Base-by-base conservation (phyloP, 2,113 vertebrate genomes). In the Cariama cristata region DNA sequence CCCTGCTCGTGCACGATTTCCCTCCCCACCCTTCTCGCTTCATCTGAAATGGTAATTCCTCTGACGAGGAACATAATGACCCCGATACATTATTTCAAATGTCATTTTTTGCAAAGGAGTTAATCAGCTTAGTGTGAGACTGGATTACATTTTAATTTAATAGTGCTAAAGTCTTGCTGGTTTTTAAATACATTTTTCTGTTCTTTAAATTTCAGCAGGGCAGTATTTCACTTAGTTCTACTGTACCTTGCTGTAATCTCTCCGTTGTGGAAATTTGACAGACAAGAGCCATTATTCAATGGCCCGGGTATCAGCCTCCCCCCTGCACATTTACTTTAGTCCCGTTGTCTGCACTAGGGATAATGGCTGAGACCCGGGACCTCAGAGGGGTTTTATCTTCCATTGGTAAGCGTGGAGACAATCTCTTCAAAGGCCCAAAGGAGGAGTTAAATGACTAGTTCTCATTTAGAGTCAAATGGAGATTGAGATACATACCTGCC, bases 121-220 rank as follows among this genome's bases (percentile, higher is more conserved):
- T 97, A 95, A 97, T 96, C 96, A 91, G 91, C 93, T 97, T 96
- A 94, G 60, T 38, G 20, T 73, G 83, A 91, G 86, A 42, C 35
- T 26, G 95, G 96, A 96, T 97, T 97, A 94, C 38, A 47, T 90
- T 97, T 97, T 91, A 89, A 95, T 97, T 96, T 72, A 96, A 88
- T 85, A 96, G 89, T 79, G 84, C 83, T 96, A 66, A 86, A 75
- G 32, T 93, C 84, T 93, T 45, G 13, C 33, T 88, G 73, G 0
- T 75, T 86, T 94, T 85, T 1, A 84, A 91, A 95, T 79, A 71
- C 17, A 10, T 81, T 81, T 75, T 91, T 19, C 69, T 81, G 44
- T 44, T 85, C 23, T 85, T 72, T 73, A 62, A 18, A 64, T 85
- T 91, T 75, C 60, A 79, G 63, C 79, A 45, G 64, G 68, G 52